These are phyloP conservation scores for Teinopalpus imperialis DNA, from an alignment of 2,888 invertebrate genomes.

Conservation along the genomic window DNA sequence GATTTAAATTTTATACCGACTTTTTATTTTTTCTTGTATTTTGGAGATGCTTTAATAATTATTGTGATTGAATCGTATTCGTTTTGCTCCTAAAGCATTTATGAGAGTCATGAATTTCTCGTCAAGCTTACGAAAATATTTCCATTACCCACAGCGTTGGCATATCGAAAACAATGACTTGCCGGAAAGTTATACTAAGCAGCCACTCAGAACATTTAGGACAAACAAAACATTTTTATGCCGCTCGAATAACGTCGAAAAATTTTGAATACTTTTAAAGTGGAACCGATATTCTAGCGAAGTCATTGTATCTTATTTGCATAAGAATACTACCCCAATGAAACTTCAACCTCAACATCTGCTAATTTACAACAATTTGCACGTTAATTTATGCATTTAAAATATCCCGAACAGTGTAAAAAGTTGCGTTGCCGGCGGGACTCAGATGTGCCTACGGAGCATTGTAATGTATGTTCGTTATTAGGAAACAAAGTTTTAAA, in stretches of 20 bases:
- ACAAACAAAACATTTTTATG: slow-evolving; percentile 80
- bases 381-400: slow-evolving; percentile 40
- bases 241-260: slow-evolving; percentile 41
- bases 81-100: slow-evolving; percentile 45
- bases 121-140: slow-evolving; percentile 65
- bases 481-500: slow-evolving; percentile 75
- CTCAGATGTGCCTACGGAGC: slow-evolving; percentile 62
- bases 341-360: slow-evolving; percentile 32
- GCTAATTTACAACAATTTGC: slow-evolving; percentile 34
- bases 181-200: slow-evolving; percentile 66
- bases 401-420: slow-evolving; percentile 45
- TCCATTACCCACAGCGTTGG: slow-evolving; percentile 53
- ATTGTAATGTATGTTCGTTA: slow-evolving; percentile 67
- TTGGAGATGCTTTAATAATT: slow-evolving; percentile 4
- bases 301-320: slow-evolving; percentile 54
- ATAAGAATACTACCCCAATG: slow-evolving; percentile 49
- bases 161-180: slow-evolving; percentile 78
- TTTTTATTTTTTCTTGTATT: no score
- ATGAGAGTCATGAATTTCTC: slow-evolving; percentile 67
- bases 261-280: slow-evolving; percentile 28
- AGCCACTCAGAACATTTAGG: slow-evolving; percentile 78
- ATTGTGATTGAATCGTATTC: background rate
- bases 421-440: slow-evolving; percentile 53
- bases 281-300: slow-evolving; percentile 38
- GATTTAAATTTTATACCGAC: no score